Percentiles rank a stretch among this genome's conserved stretches.
Conservation (phyloP, 2,888 invertebrate genomes). For the Drosophila yooni region DNA sequence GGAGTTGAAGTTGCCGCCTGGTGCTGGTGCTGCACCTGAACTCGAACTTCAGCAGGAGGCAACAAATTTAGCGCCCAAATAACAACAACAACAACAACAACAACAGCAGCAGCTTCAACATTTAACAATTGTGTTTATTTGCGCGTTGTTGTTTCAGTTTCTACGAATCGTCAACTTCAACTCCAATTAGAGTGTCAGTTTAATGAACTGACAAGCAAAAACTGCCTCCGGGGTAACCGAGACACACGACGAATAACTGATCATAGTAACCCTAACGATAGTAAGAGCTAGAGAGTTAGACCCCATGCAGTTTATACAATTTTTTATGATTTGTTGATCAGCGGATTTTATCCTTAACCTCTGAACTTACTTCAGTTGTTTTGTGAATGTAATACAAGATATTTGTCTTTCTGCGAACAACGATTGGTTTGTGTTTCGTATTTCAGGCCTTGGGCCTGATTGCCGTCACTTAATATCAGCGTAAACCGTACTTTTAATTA, state of each 20-base stretch:
- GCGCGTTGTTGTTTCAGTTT: constrained; percentile 56
- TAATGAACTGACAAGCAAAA: constrained; percentile 73
- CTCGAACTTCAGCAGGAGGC: constrained; percentile 67
- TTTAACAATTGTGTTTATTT: constrained; percentile 62
- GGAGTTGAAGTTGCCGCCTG: constrained; percentile 42
- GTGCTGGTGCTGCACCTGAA: constrained; percentile 67
- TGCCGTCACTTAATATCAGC: too few species aligned
- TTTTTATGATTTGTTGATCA: constrained; percentile 13
- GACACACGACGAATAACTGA: constrained; percentile 22
- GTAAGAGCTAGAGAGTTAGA: constrained; percentile 13
- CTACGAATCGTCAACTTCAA: constrained; percentile 76
- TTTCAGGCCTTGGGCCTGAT: constrained; percentile 5
- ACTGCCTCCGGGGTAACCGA: constrained; percentile 7
- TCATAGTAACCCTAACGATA: constrained; percentile 15
- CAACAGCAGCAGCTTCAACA: constrained; percentile 29
- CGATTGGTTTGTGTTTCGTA: not conserved
- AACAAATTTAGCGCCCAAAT: constrained; percentile 34
- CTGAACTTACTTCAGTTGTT: constrained; percentile 8
- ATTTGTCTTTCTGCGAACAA: not conserved
- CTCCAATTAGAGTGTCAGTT: constrained; percentile 79
- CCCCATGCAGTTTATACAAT: constrained; percentile 1
- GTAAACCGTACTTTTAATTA: constrained; percentile 2
- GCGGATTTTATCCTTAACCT: constrained; percentile 49
- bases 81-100: constrained; percentile 17
- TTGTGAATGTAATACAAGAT: not conserved